Evolutionary conservation across 2,888 invertebrate species (phyloP).

Genomic region (Drosophila setosimentum): DNA sequence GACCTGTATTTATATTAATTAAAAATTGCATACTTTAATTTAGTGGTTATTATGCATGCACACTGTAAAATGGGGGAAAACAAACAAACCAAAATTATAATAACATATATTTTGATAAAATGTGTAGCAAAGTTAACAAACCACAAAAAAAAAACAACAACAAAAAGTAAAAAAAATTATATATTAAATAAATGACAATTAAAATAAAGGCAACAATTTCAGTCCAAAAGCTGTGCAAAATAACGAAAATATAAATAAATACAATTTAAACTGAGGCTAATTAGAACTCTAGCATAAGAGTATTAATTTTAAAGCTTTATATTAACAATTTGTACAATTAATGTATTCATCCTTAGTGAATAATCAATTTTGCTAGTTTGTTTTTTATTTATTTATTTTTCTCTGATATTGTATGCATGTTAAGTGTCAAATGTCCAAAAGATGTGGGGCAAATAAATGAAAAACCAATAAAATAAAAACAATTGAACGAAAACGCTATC

Average conservation of each 20-base stretch:
- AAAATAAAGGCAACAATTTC: constrained; percentile 10
- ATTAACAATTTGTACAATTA: constrained; percentile 27
- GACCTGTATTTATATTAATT: constrained; percentile 53
- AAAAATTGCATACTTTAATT: constrained; percentile 20
- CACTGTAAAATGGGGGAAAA: background rate
- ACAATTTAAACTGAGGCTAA: constrained; percentile 13
- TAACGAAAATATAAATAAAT: background rate
- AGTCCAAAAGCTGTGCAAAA: constrained; percentile 20
- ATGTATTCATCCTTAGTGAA: constrained; percentile 15
- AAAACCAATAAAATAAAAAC: constrained; percentile 14
- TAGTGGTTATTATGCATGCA: constrained; percentile 25
- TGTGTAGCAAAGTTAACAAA: constrained; percentile 7
- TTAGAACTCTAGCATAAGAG: background rate
- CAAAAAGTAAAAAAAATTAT: background rate
- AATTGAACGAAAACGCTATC: background rate
- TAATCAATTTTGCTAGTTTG: constrained; percentile 12
- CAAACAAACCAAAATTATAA: constrained; percentile 5
- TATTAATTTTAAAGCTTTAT: constrained; percentile 31
- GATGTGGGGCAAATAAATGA: constrained; percentile 36
- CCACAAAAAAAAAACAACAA: background rate
- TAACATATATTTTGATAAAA: constrained; percentile 61
- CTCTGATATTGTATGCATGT: constrained; percentile 40
- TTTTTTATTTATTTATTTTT: constrained; percentile 39
- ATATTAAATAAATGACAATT: background rate
- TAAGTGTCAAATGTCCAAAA: constrained; percentile 25